Percentiles rank a stretch among this genome's conserved stretches.
These are phyloP conservation scores for Formica selysi DNA, from an alignment of 1,140 invertebrate genomes.

Conservation along the genomic window DNA sequence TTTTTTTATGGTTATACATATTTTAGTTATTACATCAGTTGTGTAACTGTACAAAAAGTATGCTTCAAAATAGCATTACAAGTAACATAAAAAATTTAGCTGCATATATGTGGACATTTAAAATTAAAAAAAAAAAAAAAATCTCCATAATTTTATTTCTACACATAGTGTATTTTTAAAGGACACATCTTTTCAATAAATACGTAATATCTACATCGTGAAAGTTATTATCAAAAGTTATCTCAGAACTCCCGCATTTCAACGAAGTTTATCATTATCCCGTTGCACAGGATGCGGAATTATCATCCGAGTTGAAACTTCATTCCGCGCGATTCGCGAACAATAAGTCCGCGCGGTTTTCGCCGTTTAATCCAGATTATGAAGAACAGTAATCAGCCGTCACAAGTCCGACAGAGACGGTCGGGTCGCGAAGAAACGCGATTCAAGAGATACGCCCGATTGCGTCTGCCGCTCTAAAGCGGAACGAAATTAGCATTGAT, in stretches of 20 bases:
- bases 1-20: constrained; percentile 11
- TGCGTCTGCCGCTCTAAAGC: constrained; percentile 1
- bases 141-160: background rate
- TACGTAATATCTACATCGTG: background rate
- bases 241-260: background rate
- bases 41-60: background rate
- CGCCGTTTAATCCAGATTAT: constrained; percentile 20
- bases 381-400: constrained; percentile 38
- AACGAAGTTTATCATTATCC: constrained; percentile 28
- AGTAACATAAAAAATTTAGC: background rate
- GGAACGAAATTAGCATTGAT: constrained; percentile 62
- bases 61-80: background rate
- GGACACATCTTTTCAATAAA: background rate
- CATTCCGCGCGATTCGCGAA: constrained; percentile 22
- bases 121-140: background rate
- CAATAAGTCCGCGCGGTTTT: constrained; percentile 47
- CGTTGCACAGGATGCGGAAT: constrained; percentile 7
- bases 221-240: constrained; percentile 28
- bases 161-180: background rate
- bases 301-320: constrained; percentile 33
- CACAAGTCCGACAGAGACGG: background rate
- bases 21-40: background rate
- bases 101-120: background rate
- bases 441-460: constrained; percentile 25
- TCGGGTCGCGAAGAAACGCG: constrained; percentile 12